Percentiles rank a stretch among this genome's conserved stretches.
Conservation (phyloP, 2,888 invertebrate genomes). For the Anthophora plumipes region DNA sequence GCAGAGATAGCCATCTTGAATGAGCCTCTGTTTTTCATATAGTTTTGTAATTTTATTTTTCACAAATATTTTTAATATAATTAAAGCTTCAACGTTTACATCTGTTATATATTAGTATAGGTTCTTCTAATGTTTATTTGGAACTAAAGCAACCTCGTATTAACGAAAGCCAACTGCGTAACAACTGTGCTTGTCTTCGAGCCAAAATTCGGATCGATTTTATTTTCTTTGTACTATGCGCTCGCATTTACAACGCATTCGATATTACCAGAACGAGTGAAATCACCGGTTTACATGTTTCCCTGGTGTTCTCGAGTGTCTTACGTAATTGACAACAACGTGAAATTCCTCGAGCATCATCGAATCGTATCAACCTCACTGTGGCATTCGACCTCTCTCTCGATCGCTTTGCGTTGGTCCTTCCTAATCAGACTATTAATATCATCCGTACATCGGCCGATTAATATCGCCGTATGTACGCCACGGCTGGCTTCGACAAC, state of each 20-base stretch:
- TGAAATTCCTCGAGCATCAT: neutral
- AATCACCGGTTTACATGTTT: neutral
- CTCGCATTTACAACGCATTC: constrained; percentile 9
- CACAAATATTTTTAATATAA: neutral
- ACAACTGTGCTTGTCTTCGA: constrained; percentile 33
- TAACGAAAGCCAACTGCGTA: constrained; percentile 55
- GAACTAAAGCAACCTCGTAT: neutral
- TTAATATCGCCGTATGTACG: constrained; percentile 34
- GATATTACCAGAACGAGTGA: neutral
- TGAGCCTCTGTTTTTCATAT: neutral
- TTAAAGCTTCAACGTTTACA: neutral
- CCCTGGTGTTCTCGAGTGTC: neutral
- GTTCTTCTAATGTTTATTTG: constrained; percentile 30
- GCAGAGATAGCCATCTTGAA: neutral
- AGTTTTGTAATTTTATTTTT: neutral
- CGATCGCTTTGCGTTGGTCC: constrained; percentile 29
- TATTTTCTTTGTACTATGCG: constrained; percentile 14
- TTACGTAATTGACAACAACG: constrained; percentile 1
- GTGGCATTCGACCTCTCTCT: constrained; percentile 16
- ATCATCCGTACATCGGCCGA: constrained; percentile 15
- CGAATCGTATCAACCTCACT: constrained; percentile 20
- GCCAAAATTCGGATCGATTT: constrained; percentile 33
- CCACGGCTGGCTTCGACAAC: constrained; percentile 7
- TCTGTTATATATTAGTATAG: too few relatives aligned
- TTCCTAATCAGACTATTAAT: constrained; percentile 47